Evolutionary conservation across 2,797 vertebrate species (phyloP).

Genomic region (Coilia nasus): DNA sequence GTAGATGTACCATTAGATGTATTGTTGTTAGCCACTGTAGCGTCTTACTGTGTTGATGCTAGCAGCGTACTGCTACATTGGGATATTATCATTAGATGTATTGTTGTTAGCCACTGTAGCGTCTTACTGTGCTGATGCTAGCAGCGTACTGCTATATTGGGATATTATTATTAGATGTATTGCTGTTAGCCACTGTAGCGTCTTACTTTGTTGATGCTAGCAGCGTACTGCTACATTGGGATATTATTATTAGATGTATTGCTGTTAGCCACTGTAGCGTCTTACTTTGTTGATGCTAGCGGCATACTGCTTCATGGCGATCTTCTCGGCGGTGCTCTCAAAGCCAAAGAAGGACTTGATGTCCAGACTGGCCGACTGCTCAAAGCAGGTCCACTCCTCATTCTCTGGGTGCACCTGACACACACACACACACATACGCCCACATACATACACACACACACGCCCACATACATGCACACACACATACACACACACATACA

Average conservation of each 20-base stretch:
- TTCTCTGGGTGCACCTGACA: conserved; percentile 94
- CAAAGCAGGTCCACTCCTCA: conserved; percentile 96
- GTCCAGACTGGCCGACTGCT: conserved; percentile 92
- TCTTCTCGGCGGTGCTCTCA: conserved; percentile 93
- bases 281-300: conserved; percentile 86
- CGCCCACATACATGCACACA: not conserved
- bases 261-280: not conserved
- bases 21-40: no score
- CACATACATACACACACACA: not conserved
- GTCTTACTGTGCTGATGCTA: conserved; percentile 85
- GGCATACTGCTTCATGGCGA: conserved; percentile 96
- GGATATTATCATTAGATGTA: no score
- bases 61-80: no score
- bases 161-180: no score
- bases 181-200: no score
- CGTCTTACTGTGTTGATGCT: not conserved
- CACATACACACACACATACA: not conserved
- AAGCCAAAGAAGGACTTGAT: conserved; percentile 98
- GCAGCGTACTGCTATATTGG: conserved; percentile 81
- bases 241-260: no score
- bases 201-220: conserved; percentile 85
- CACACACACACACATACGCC: not conserved
- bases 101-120: not conserved
- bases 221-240: conserved; percentile 91
- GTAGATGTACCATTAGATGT: no score